Base-by-base conservation (phyloP, 2,113 vertebrate genomes). In the Albula glossodonta region DNA sequence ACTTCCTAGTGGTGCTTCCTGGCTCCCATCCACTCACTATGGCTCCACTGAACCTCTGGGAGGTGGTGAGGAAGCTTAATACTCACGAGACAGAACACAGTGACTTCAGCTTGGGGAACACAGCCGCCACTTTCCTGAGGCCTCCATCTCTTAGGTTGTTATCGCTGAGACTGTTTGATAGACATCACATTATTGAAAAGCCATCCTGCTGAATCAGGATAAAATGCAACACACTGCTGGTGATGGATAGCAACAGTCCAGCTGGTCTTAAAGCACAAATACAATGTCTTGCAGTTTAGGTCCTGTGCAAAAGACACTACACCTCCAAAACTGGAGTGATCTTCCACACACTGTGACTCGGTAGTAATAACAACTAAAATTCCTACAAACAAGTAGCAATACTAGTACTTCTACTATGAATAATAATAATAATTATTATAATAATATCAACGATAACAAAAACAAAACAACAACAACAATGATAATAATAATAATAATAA, bases 1-100 rank as follows among this genome's bases (percentile, higher is more conserved):
- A 60, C 56, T 12, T 3, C 17, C 12, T 60, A 60, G 3, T 1
- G 3, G 11, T 3, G 11, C 5, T 15, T 15, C 56, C 56, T 2
- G 0, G 3, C 17, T 60, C 56, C 56, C 56, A 60, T 15, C 56
- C 12, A 3, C 56, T 60, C 17, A 60, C 17, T 60, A 3, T 15
- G 17, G 10, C 11, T 15, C 17, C 17, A 15, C 2, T 60, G 3
- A 60, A 60, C 56, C 56, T 15, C 56, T 15, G 56, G 56, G 17
- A 60, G 56, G 66, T 9, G 17, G 17, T 7, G 66, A n/a, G 60
- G n/a, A 10, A 31, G 63, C 3, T 1, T 19, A 6, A n/a, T 51
- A 93, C 97, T 96, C 92, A 98, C 97, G 92, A 91, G 25, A 95
- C 84, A 85, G 91, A 94, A 88, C 50, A 94, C 83, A 98, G 90